phyloP scores from a whole-genome alignment of 2,797 vertebrate genomes.

The Aphelocoma californica region DNA sequence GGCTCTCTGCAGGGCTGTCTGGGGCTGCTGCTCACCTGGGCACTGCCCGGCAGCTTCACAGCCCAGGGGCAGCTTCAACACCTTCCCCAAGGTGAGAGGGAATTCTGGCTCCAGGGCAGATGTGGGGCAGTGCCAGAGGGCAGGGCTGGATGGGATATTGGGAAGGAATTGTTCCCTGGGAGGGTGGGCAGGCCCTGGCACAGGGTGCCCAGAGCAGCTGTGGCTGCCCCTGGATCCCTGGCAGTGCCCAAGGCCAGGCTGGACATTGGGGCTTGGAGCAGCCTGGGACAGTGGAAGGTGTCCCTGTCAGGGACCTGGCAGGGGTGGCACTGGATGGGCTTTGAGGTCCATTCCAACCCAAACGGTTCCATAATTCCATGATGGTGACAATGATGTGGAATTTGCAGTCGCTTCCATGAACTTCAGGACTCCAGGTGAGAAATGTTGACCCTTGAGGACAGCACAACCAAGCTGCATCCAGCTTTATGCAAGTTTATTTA shows the following conservation, averaged over 20 bases:
- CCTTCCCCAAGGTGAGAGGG: neutral
- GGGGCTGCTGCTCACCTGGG: neutral
- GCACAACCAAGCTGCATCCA: neutral
- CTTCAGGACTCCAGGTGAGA: neutral
- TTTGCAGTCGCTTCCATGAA: neutral
- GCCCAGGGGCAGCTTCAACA: neutral
- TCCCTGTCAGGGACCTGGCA: neutral
- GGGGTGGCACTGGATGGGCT: fast-evolving
- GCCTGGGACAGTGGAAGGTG: neutral
- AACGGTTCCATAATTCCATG: neutral
- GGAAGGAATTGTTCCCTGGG: neutral
- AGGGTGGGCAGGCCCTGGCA: neutral
- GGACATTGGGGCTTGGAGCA: neutral
- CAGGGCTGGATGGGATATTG: neutral
- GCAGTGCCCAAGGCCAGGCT: neutral
- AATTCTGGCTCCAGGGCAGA: neutral
- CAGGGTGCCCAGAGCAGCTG: neutral
- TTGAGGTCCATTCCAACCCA: neutral
- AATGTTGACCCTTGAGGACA: neutral
- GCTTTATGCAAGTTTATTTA: neutral
- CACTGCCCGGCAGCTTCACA: neutral
- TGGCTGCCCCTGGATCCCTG: too few species aligned
- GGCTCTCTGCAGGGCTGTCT: neutral
- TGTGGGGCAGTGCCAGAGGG: neutral
- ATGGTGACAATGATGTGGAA: neutral